A percentile compares a stretch with the other conserved stretches of the same genome.
Conservation (phyloP, 2,797 vertebrate species). For the Cossypha niveicapilla region DNA sequence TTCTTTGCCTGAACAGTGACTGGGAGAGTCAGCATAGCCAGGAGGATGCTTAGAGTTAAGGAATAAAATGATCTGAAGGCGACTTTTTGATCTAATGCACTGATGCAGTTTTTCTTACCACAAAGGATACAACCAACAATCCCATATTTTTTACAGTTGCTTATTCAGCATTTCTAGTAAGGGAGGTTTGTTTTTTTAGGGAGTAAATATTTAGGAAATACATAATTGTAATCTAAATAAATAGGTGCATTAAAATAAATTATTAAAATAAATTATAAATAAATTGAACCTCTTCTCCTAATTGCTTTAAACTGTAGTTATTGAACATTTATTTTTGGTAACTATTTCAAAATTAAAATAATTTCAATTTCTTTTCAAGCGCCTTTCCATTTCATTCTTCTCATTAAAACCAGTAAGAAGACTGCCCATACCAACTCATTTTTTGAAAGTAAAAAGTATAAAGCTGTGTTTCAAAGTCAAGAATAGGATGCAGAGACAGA, state of each 20-base stretch:
- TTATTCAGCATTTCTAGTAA: not conserved
- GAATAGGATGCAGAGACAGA: not conserved
- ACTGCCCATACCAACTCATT: not conserved
- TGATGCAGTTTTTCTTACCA: not conserved
- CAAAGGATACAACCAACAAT: not conserved
- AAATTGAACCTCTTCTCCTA: not conserved
- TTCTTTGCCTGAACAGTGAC: not conserved
- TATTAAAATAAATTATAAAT: not conserved
- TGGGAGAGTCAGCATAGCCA: not conserved
- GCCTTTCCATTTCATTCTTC: not conserved
- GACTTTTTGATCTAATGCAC: not conserved
- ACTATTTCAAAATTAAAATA: not conserved
- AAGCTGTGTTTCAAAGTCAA: not conserved
- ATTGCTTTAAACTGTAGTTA: not conserved
- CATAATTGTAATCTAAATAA: not conserved
- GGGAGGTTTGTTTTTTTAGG: not conserved
- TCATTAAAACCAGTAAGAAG: not conserved
- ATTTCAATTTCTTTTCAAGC: not conserved
- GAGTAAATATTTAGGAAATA: not conserved
- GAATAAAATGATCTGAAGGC: not conserved
- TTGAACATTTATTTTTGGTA: not conserved
- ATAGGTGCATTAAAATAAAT: not conserved
- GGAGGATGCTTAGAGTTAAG: not conserved
- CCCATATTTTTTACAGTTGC: not conserved
- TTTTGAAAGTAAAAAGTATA: rapidly evolving